Base-by-base conservation (phyloP, 2,113 vertebrate species). In the Podilymbus podiceps region DNA sequence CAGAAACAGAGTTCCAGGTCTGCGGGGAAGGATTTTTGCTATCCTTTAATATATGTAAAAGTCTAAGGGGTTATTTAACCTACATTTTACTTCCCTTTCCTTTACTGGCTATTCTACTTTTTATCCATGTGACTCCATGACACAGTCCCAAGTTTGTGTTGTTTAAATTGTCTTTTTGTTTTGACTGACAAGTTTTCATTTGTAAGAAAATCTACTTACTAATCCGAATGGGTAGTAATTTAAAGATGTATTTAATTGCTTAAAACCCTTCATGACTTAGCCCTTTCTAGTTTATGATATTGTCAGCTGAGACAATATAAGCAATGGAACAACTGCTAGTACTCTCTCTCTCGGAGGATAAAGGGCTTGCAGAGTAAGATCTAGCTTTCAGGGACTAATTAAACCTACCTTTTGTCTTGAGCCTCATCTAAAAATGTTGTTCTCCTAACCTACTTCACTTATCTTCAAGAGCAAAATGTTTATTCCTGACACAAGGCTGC, bases 201-300 rank as follows among this genome's bases (percentile, higher is more conserved):
- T 95, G 30, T 62, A 42, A 75, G 8, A 40, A 95, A 80, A 88
- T 59, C 33, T 42, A 59, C 55, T 96, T 89, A 44, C 10, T 74
- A 90, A 93, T 86, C 20, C 21, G 23, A 93, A 89, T 80, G 10
- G 8, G 6, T 74, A 92, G 13, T 18, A 82, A 89, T 93, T 96
- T 88, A 24, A 91, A 94, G 73, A 66, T 58, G 3, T 56, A 64
- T 89, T 94, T 97, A 94, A 75, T 38, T 93, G n/a, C 22, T 85
- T 88, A 85, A 95, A 95, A 87, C 18, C 20, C 13, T 88, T 55
- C 20, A 58, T 84, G 47, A 85, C 60, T 93, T 84, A 92, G 47
- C 47, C 73, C 24, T 68, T 95, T 38, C 73, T 50, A 88, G 63
- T 63, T 92, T 86, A 91, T 81, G 71, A 15, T 72, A 31, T 33